Conservation (phyloP, 2,888 invertebrate species). For the Nymphalis polychloros region DNA sequence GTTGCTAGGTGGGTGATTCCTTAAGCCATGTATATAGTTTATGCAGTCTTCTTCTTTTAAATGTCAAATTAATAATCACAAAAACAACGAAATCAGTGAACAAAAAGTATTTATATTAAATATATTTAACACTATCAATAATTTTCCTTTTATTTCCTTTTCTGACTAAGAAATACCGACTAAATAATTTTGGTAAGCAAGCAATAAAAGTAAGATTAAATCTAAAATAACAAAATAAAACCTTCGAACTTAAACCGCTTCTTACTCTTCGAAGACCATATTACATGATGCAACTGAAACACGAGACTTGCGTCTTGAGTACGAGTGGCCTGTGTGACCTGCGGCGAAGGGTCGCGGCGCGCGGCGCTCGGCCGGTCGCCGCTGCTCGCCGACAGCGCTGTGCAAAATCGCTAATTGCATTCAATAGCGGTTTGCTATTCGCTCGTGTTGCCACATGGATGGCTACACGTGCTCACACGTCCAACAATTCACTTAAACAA, state of each 20-base stretch:
- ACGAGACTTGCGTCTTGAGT: constrained; percentile 39
- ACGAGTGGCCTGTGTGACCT: constrained; percentile 52
- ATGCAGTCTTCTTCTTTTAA: too few species aligned
- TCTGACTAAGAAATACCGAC: too few species aligned
- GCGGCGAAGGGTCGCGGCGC: constrained; percentile 55
- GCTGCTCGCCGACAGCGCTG: constrained; percentile 59
- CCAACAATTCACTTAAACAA: constrained; percentile 31
- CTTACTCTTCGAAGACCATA: neutral
- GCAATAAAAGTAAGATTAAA: too few species aligned
- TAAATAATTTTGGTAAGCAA: too few species aligned
- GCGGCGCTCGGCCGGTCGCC: constrained; percentile 38
- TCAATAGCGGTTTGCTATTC: constrained; percentile 54
- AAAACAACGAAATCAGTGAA: too few species aligned
- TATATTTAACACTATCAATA: too few species aligned
- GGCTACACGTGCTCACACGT: constrained; percentile 32
- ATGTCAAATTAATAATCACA: too few species aligned
- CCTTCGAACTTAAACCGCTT: neutral
- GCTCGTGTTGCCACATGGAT: constrained; percentile 41
- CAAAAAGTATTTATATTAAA: too few species aligned
- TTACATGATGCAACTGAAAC: constrained; percentile 7
- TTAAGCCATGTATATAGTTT: too few species aligned
- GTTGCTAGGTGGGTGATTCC: too few species aligned
- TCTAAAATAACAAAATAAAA: too few species aligned
- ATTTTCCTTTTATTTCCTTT: too few species aligned
- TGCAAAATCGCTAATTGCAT: constrained; percentile 75